Evolutionary conservation across 2,113 vertebrate species (phyloP).

Genomic region (Dipodomys merriami): DNA sequence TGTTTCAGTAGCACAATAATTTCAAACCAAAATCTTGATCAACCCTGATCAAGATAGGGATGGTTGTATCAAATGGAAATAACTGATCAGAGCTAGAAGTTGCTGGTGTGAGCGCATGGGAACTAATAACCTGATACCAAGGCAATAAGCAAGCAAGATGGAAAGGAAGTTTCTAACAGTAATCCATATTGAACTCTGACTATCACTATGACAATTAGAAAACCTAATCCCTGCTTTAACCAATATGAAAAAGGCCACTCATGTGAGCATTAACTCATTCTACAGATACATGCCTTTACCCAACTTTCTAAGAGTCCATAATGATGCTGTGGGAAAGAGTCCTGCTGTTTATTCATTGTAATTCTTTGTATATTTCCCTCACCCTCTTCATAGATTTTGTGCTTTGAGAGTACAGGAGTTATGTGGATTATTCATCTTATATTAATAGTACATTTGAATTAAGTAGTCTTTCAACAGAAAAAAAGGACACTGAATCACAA

Average conservation of each 20-base stretch:
- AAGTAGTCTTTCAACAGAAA: not conserved
- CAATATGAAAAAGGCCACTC: not conserved
- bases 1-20: conserved; percentile 74
- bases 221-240: not conserved
- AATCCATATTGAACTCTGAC: not conserved
- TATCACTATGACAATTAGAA: not conserved
- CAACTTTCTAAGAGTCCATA: not conserved
- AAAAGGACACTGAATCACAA: not conserved
- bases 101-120: not conserved
- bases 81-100: conserved; percentile 68
- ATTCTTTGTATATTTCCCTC: not conserved
- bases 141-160: not conserved
- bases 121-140: not conserved
- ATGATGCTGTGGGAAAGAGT: not conserved
- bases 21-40: conserved; percentile 70
- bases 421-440: not conserved
- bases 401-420: not conserved
- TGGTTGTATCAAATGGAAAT: conserved; percentile 75
- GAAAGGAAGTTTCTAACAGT: conserved; percentile 5
- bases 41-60: conserved; percentile 71
- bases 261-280: not conserved
- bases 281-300: not conserved
- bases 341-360: not conserved
- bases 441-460: not conserved
- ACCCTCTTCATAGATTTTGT: not conserved